Conservation (phyloP, 1,140 invertebrate species). For the Araneus ventricosus region DNA sequence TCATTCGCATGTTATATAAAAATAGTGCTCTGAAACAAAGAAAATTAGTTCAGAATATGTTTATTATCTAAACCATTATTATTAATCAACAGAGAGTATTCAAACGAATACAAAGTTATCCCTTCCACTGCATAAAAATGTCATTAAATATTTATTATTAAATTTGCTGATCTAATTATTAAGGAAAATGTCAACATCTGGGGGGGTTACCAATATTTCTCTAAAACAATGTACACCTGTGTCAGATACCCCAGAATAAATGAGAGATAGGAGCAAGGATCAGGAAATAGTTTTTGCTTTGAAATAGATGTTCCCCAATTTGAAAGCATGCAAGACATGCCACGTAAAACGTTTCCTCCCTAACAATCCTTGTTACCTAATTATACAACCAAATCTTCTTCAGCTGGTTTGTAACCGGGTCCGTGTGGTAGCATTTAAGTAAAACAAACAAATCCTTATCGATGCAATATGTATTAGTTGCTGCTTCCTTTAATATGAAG, state of each 20-base stretch:
- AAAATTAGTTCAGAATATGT: too few species aligned
- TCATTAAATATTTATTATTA: background rate
- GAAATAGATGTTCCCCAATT: constrained; percentile 26
- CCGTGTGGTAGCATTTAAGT: background rate
- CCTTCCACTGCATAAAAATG: background rate
- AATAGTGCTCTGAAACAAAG: too few species aligned
- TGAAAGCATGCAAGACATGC: constrained; percentile 1
- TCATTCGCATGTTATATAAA: too few species aligned
- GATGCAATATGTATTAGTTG: constrained; percentile 39
- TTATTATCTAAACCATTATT: too few species aligned
- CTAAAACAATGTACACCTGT: too few species aligned
- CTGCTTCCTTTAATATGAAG: constrained; percentile 18
- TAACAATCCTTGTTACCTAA: constrained; percentile 8
- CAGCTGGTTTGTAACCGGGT: constrained; percentile 8
- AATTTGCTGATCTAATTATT: background rate
- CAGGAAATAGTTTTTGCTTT: background rate
- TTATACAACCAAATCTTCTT: constrained; percentile 15
- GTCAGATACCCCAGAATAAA: too few species aligned
- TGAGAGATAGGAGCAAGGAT: background rate
- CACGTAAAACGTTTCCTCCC: background rate
- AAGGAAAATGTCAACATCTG: background rate
- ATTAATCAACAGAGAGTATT: too few species aligned
- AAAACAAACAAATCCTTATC: constrained; percentile 42
- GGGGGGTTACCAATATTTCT: background rate
- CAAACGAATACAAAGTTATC: too few species aligned